These are phyloP conservation scores for Zoanthus solanderi DNA, from an alignment of 92 coral and sea anemone species.

Conservation along the genomic window DNA sequence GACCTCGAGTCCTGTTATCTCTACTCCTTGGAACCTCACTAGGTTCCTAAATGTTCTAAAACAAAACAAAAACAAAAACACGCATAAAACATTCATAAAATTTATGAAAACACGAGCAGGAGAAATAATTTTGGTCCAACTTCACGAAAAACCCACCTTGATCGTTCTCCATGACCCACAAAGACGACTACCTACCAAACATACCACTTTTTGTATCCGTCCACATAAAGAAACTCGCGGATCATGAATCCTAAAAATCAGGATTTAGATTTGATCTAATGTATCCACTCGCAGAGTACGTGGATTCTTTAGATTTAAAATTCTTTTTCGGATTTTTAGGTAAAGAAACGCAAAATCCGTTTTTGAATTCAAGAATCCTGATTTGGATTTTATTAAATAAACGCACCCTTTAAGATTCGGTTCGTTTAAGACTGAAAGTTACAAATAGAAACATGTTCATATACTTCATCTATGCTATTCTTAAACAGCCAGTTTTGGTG, in stretches of 20 bases:
- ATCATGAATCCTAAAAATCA: neutral
- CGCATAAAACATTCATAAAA: neutral
- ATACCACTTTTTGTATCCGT: neutral
- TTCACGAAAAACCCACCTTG: neutral
- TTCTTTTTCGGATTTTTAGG: neutral
- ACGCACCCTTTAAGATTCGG: no score
- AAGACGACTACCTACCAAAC: neutral
- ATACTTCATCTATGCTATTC: no score
- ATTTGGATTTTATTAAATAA: no score
- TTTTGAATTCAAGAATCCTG: neutral
- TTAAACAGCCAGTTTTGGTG: no score
- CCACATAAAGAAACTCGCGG: neutral
- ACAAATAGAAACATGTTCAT: no score
- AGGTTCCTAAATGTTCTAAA: no score
- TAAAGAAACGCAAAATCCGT: neutral
- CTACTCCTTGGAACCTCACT: no score
- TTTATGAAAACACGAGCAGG: neutral
- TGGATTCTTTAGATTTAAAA: neutral
- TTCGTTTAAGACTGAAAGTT: no score
- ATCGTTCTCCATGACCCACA: neutral
- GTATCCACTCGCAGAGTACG: neutral
- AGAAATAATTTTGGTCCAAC: neutral
- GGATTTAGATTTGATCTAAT: neutral
- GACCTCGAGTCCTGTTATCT: no score
- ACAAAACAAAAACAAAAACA: no score